Evolutionary conservation across 2,113 vertebrate species (phyloP), one percentile per base, ranked within the genome.

Genomic region (Arvicanthis niloticus): DNA sequence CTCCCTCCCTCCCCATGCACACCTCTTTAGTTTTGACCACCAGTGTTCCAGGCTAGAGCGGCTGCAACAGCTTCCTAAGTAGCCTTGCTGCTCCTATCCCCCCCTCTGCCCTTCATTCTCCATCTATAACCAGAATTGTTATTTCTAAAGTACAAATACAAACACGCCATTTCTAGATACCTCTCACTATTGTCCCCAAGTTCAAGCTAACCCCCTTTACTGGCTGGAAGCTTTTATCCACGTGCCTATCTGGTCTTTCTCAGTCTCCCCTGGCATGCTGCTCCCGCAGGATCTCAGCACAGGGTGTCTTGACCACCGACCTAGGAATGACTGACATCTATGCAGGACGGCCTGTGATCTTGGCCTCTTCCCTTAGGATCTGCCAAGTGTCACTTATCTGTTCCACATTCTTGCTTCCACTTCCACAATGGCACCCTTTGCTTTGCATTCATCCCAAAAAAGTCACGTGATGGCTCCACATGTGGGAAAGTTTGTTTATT

Each of bases 221-320:
- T 3, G 93, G 42, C 31, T 62, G 13, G 67, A 13, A 34, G 72
- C 21, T 62, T 88, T 16, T 37, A 15, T 6, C 10, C 17, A 31
- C 0, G 17, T 7, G 56, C 21, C 22, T 51, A 2, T 15, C 45
- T 31, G 3, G 4, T 34, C 62, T 11, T 42, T 89, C 48, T 10
- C 26, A 11, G 6, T 9, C 12, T 58, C 16, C 24, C 7, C 3
- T 24, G 16, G 0, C 3, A 1, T 2, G n/a, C 58, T 40, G 31
- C 17, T 40, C n/a, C 42, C n/a, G 58, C 45, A 62, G 34, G 67
- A 1, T 53, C 22, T 16, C 0, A 0, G 3, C 9, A 40, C 10
- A 10, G 0, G 7, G 26, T 89, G 85, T 45, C 7, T 3, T 45
- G 73, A 19, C 24, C 78, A 34, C 34, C 12, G 84, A 11, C 22